Evolutionary conservation across 2,797 vertebrate species (phyloP), one percentile per base, ranked within the genome.

Genomic region (Danio tinwini): DNA sequence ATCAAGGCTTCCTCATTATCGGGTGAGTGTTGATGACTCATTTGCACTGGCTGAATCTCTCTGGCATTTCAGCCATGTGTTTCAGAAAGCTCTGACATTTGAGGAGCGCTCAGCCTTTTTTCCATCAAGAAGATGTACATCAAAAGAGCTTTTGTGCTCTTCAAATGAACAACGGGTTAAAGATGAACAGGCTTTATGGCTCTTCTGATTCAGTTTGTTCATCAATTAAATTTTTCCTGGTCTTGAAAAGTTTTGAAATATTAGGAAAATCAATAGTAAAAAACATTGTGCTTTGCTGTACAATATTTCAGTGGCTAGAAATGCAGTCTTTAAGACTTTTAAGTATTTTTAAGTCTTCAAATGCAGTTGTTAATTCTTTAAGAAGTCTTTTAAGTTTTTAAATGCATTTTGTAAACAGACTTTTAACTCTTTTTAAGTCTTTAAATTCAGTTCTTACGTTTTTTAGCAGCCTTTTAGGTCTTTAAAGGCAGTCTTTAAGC

Each of bases 1-100:
- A 99, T 93, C 98, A 99, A 92, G 98, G 98, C 29, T 98, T 99
- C 92, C 96, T 99, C 90, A 98, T 98, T 97, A 97, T 99, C 10
- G 98, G 97, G 97, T 99, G 93, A 83, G 96, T 95, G 29, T 29
- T 14, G 80, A 86, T 92, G 92, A 92, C 90, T 91, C 89, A 86
- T 84, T 70, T 69, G 80, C 45, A 13, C 80, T 80, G 16, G 16
- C 17, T 80, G 76, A 84, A 90, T 88, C 88, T 80, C 65, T 1
- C 12, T 85, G 90, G 89, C 79, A 91, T 92, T 90, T 88, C 58
- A 87, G 62, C 74, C 70, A 83, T 84, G 78, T 64, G 81, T 75
- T 86, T 81, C 79, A 82, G 53, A 49, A 82, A 70, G 80, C 78
- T 58, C 47, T 91, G 91, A 87, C 89, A 92, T 92, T 92, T 90